Conservation (phyloP, 2,888 invertebrate genomes). For the Griposia aprilina region DNA sequence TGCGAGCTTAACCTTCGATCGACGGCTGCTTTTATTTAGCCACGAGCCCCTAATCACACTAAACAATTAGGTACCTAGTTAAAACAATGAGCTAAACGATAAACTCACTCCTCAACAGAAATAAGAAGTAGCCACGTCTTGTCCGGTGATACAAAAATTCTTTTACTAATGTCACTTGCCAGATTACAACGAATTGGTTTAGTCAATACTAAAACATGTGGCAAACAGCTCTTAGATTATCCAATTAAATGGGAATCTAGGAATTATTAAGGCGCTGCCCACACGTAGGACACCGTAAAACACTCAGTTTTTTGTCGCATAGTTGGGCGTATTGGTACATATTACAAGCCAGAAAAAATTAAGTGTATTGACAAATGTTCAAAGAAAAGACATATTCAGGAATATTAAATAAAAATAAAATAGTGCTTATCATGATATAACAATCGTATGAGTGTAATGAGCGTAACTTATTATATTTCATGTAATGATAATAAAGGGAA, state of each 20-base stretch:
- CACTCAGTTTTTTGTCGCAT: too few relatives aligned
- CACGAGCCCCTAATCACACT: too few relatives aligned
- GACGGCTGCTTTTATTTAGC: not conserved
- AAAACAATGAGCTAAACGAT: not conserved
- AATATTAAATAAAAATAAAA: too few relatives aligned
- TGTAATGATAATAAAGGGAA: too few relatives aligned
- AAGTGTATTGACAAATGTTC: too few relatives aligned
- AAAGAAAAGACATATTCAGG: too few relatives aligned
- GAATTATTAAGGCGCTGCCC: not conserved
- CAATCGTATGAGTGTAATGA: too few relatives aligned
- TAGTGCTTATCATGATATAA: too few relatives aligned
- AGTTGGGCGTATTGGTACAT: too few relatives aligned
- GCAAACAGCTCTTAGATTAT: not conserved
- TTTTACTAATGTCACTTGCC: not conserved
- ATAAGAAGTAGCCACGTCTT: constrained; percentile 17
- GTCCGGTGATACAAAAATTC: constrained; percentile 24
- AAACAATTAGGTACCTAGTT: not conserved
- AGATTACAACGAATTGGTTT: not conserved
- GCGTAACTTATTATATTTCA: too few relatives aligned
- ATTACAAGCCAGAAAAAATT: too few relatives aligned
- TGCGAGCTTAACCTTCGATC: not conserved
- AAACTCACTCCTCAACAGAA: constrained; percentile 5
- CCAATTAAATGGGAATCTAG: not conserved
- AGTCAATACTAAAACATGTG: not conserved
- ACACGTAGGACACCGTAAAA: too few relatives aligned